Conservation (phyloP, 1,140 invertebrate genomes). For the Portunus trituberculatus region DNA sequence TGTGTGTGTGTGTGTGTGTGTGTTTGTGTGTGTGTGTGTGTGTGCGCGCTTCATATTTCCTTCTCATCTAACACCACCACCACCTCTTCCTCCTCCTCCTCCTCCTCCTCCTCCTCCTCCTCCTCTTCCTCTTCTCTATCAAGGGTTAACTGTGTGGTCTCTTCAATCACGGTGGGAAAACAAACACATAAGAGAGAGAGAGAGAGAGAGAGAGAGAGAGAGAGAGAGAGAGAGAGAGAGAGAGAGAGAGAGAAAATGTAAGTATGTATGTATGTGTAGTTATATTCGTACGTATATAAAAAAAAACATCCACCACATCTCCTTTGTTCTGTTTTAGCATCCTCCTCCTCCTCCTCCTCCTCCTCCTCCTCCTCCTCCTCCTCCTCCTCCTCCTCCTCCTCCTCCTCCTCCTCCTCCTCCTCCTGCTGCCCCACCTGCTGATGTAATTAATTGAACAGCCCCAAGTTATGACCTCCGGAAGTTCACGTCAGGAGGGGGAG, state of each 20-base stretch:
- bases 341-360: neutral
- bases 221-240: no score
- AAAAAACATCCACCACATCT: neutral
- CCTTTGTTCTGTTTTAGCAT: neutral
- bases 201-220: no score
- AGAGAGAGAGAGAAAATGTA: neutral
- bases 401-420: conserved; percentile 16
- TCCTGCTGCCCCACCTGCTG: neutral
- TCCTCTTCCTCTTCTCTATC: neutral
- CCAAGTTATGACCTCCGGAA: neutral
- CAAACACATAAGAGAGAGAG: neutral
- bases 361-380: neutral
- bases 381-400: no score
- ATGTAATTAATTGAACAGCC: conserved; percentile 1
- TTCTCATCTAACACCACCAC: neutral
- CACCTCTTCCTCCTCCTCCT: neutral
- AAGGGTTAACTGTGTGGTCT: neutral
- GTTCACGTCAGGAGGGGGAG: neutral
- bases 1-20: no score
- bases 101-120: neutral
- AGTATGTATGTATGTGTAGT: neutral
- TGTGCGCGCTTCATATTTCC: neutral
- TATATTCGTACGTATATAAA: neutral
- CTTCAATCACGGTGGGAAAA: neutral
- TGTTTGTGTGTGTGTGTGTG: no score